Evolutionary conservation across 2,113 vertebrate genomes (phyloP).

Genomic region (Pipa parva): DNA sequence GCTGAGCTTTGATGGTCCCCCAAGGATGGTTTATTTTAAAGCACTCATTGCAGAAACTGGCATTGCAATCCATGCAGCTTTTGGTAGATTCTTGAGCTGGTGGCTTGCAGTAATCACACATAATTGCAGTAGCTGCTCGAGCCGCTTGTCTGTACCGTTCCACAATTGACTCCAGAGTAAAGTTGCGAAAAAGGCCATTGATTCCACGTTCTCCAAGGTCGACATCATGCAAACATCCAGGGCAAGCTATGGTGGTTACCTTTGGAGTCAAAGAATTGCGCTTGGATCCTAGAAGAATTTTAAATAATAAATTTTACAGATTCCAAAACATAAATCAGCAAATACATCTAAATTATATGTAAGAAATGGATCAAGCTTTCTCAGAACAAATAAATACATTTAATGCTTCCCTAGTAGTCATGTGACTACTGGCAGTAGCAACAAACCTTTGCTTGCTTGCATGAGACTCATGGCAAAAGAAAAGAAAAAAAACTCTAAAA

Average conservation of each 20-base stretch:
- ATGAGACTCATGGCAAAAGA: too few species aligned
- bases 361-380: too few species aligned
- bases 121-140: conserved; percentile 85
- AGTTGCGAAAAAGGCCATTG: conserved; percentile 91
- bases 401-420: too few species aligned
- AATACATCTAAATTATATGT: too few species aligned
- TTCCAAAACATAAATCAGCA: too few species aligned
- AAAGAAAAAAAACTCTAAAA: too few species aligned
- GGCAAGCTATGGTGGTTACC: conserved; percentile 82
- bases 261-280: conserved; percentile 81
- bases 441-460: too few species aligned
- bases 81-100: conserved; percentile 90
- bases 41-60: conserved; percentile 94
- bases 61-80: conserved; percentile 96
- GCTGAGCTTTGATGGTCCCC: conserved; percentile 90
- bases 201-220: conserved; percentile 94
- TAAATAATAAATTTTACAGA: too few species aligned
- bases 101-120: conserved; percentile 94
- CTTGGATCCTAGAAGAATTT: conserved; percentile 72
- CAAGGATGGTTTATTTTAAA: conserved; percentile 95
- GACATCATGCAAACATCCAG: conserved; percentile 86
- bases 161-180: conserved; percentile 93
- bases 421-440: too few species aligned
- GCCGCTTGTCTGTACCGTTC: conserved; percentile 93
- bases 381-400: too few species aligned